Conservation (phyloP, 2,888 invertebrate species). For the Latheticus oryzae region DNA sequence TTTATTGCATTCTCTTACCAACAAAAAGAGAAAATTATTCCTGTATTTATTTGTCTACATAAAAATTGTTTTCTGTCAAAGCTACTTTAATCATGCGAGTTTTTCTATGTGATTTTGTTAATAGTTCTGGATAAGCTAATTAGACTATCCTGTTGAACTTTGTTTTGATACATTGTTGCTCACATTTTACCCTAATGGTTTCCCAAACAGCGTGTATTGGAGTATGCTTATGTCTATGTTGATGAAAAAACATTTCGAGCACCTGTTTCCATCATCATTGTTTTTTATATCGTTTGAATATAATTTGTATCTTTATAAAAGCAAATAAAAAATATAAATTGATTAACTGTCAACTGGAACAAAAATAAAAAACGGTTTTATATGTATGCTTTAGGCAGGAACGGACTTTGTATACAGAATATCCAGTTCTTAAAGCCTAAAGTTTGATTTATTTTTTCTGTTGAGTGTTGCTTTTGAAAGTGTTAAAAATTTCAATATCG, state of each 20-base stretch:
- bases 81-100: too few relatives aligned
- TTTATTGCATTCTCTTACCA: slow-evolving; percentile 19
- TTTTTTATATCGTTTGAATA: slow-evolving; percentile 6
- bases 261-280: slow-evolving; percentile 14
- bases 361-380: too few relatives aligned
- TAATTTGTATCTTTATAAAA: slow-evolving; percentile 12
- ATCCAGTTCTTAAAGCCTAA: not conserved
- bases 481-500: slow-evolving; percentile 24
- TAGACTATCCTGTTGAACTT: slow-evolving; percentile 30
- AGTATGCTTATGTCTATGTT: slow-evolving; percentile 16
- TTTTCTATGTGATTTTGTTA: slow-evolving; percentile 33
- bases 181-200: slow-evolving; percentile 27
- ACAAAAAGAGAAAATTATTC: slow-evolving; percentile 32
- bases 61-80: too few relatives aligned
- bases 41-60: too few relatives aligned
- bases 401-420: too few relatives aligned
- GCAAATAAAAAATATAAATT: slow-evolving; percentile 14
- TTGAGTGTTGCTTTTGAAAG: slow-evolving; percentile 8
- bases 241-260: slow-evolving; percentile 17
- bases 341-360: slow-evolving; percentile 31
- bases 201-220: slow-evolving; percentile 12
- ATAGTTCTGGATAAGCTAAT: slow-evolving; percentile 35
- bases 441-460: slow-evolving; percentile 4
- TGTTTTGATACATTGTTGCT: slow-evolving; percentile 31
- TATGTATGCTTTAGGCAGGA: too few relatives aligned